Percentiles rank a stretch among this genome's conserved stretches.
phyloP scores from a whole-genome alignment of 1,140 invertebrate species.

The Goniozus legneri region DNA sequence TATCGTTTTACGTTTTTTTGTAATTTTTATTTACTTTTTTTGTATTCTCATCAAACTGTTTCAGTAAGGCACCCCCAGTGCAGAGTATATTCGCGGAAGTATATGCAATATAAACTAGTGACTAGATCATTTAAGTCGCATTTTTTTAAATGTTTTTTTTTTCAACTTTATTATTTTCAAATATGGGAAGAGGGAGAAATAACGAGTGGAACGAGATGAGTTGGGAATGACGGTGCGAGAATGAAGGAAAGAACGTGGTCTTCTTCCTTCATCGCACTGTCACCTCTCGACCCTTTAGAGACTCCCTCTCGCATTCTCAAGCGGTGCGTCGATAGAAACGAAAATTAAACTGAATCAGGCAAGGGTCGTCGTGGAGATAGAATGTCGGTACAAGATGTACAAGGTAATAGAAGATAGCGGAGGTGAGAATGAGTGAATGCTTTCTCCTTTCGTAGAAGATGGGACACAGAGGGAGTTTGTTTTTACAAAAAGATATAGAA shows the following conservation, averaged over 20 bases:
- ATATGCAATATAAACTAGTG: conserved; percentile 38
- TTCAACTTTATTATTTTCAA: conserved; percentile 15
- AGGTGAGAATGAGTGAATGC: too few species aligned
- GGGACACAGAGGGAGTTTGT: too few species aligned
- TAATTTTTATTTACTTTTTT: conserved; percentile 23
- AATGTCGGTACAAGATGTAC: too few species aligned
- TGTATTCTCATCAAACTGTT: conserved; percentile 11
- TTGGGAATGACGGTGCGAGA: not conserved
- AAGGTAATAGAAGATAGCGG: too few species aligned
- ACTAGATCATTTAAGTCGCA: conserved; percentile 42
- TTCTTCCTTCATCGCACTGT: too few species aligned
- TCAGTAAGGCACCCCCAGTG: conserved; percentile 40
- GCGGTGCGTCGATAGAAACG: too few species aligned
- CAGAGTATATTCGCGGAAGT: conserved; percentile 40
- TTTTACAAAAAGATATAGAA: not conserved
- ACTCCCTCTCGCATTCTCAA: too few species aligned
- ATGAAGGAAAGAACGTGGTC: conserved; percentile 3
- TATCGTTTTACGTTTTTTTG: conserved; percentile 14
- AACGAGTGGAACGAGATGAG: not conserved
- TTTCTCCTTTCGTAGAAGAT: too few species aligned
- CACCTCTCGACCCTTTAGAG: too few species aligned
- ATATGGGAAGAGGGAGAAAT: not conserved
- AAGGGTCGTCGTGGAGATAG: too few species aligned
- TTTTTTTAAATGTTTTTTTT: conserved; percentile 22
- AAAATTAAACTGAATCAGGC: too few species aligned